Base-by-base conservation (phyloP, 2,888 invertebrate genomes). In the Cephalotes varians region DNA sequence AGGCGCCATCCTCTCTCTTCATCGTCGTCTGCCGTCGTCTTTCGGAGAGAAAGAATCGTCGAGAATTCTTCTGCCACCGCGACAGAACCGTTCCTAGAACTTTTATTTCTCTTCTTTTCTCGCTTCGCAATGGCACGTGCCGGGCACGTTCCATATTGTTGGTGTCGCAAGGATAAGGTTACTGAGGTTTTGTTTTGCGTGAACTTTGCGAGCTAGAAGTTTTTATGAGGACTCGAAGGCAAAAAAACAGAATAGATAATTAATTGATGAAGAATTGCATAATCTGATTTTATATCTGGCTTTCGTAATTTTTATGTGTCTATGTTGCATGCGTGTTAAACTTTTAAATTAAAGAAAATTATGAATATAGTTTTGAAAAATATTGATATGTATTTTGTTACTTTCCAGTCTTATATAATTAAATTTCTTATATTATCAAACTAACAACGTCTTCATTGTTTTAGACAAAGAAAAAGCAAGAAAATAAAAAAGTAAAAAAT, bases 61-160 rank as follows among this genome's bases (percentile, higher is more conserved):
- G 44, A 25, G 67, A 69, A 79, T 79, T 79, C 67, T 79, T 79
- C 80, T 62, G 37, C 49, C 40, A 72, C 40, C 58, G 60, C 37
- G 60, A 7, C 34, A n/a, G 49, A 64, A 74, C 31, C 80, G 37
- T 73, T 73, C 37, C 25, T 37, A 21, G 60, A 71, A 67, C 49
- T 73, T 73, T 74, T 80, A 80, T 62, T 60, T 62, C 49, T 51
- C 34, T 58, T 58, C 10, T 37, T 44, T 18, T 25, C 28, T 62
- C 28, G 31, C 40, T 3, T 37, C 60, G 51, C 60, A 49, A 64
- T 60, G 77, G 69, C 77, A 79, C 77, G 77, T 69, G 77, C 77
- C 69, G 25, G 44, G 69, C 56, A 56, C 44, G 77, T 67, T 79
- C 67, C 34, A 69, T 79, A 76, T 64, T 64, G 64, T 37, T 64